phyloP scores from a whole-genome alignment of 2,113 vertebrate genomes.

The Elaphurus davidianus region DNA sequence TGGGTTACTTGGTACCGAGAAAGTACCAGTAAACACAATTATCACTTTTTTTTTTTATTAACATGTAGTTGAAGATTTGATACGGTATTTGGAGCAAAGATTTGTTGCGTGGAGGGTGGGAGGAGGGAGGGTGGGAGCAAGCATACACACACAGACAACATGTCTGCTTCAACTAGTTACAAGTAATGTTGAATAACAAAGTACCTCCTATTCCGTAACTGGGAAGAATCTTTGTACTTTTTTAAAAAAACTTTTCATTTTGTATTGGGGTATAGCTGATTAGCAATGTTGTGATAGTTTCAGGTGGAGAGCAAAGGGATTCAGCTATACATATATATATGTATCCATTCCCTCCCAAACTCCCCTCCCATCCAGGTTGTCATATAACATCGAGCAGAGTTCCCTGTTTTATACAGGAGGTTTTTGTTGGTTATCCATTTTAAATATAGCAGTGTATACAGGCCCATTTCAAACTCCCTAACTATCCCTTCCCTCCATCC shows the following conservation, averaged over 20 bases:
- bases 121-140: not conserved
- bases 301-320: not conserved
- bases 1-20: slow-evolving; percentile 75
- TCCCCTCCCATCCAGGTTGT: not conserved
- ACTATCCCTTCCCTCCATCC: not conserved
- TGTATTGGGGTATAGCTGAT: not conserved
- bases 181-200: slow-evolving; percentile 42
- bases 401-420: not conserved
- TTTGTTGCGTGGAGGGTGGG: accelerated
- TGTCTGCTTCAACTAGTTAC: not conserved
- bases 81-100: slow-evolving; percentile 5
- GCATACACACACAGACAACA: accelerated
- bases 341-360: not conserved
- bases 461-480: not conserved
- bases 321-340: not conserved
- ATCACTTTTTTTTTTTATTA: slow-evolving; percentile 69
- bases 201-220: not conserved
- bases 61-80: slow-evolving; percentile 51
- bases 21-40: slow-evolving; percentile 71
- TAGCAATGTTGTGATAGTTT: not conserved
- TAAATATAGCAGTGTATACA: not conserved
- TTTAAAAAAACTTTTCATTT: not conserved
- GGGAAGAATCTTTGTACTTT: not conserved
- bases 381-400: not conserved
- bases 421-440: not conserved